Evolutionary conservation across 2,888 invertebrate species (phyloP), one percentile per base, ranked within the genome.

Genomic region (Chaitophorus viminalis): DNA sequence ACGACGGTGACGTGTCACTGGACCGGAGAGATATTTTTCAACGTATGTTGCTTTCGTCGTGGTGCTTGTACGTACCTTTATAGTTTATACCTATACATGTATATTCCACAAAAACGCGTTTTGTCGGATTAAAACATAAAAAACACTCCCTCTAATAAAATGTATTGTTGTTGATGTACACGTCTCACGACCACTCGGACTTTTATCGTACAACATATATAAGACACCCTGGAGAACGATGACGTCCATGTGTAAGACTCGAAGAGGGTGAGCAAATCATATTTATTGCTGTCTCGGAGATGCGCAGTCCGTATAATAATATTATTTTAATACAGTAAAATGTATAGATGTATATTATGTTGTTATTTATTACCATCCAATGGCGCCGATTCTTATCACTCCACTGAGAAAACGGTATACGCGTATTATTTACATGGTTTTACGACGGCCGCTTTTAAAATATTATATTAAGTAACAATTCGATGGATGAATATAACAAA

Each of bases 11-110:
- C 36, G 83, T 83, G 83, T 83, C 83, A 75, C 21, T 75, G n/a
- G 83, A n/a, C 75, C 36, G 60, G 36, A 36, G 83, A 83, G 60
- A 74, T 74, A 75, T 75, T 82, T 52, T 82, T 82, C 46, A 33
- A 52, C 72, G 82, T 81, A n/a, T 29, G 33, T 81, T 29, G 39
- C 29, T 29, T 14, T 33, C 81, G 31, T 79, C 39, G 9, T 39
- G 31, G 18, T 68, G 14, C 39, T 3, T 11, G 21, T 6, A 5
- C 21, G 1, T 8, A 8, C 29, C 3, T 39, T 3, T 70, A 31
- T 70, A 54, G 82, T 54, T 25, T 46, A 46, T 46, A 46, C 46
- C 46, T 46, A 46, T 36, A 36, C 6, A 6, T 14, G 33, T 54
- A 0, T 18, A 18, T 33, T 60, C 31, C 39, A 29, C 72, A 33